Conservation (phyloP, 2,888 invertebrate genomes). For the Athalia rosae region DNA sequence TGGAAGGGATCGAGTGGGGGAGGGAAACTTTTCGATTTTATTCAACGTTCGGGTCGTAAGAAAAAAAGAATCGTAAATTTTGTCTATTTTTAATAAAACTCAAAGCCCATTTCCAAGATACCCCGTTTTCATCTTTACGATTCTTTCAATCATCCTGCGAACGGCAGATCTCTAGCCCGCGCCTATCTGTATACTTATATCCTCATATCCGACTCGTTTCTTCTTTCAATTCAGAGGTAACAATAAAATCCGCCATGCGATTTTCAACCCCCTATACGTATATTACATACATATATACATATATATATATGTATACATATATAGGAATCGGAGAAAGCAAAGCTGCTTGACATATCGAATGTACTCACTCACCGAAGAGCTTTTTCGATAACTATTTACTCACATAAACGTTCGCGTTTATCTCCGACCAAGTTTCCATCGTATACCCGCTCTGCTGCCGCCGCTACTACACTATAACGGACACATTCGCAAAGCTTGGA, state of each 20-base stretch:
- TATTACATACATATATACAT: neutral
- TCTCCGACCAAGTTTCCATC: neutral
- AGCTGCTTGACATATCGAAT: slow-evolving; percentile 37
- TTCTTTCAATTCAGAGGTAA: slow-evolving; percentile 35
- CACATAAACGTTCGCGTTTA: slow-evolving; percentile 5
- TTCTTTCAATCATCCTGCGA: slow-evolving; percentile 32
- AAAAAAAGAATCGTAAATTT: slow-evolving; percentile 25
- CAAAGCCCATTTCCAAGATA: slow-evolving; percentile 24
- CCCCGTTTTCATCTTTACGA: slow-evolving; percentile 29
- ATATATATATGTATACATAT: neutral
- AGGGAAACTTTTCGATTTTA: slow-evolving; percentile 2
- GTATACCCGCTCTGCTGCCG: neutral
- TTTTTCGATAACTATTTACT: slow-evolving; percentile 13
- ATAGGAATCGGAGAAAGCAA: slow-evolving; percentile 18
- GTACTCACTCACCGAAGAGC: slow-evolving; percentile 1
- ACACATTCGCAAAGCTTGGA: no score
- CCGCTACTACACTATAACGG: no score
- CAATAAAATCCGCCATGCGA: slow-evolving; percentile 25
- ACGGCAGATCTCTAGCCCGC: neutral
- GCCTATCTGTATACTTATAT: neutral
- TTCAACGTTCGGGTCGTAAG: neutral
- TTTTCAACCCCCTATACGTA: no score
- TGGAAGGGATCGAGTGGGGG: neutral
- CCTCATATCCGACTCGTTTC: neutral
- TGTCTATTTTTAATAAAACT: slow-evolving; percentile 39